A percentile compares a stretch with the other conserved stretches of the same genome.
Conservation (phyloP, 2,113 vertebrate genomes). For the Dicentrarchus labrax region DNA sequence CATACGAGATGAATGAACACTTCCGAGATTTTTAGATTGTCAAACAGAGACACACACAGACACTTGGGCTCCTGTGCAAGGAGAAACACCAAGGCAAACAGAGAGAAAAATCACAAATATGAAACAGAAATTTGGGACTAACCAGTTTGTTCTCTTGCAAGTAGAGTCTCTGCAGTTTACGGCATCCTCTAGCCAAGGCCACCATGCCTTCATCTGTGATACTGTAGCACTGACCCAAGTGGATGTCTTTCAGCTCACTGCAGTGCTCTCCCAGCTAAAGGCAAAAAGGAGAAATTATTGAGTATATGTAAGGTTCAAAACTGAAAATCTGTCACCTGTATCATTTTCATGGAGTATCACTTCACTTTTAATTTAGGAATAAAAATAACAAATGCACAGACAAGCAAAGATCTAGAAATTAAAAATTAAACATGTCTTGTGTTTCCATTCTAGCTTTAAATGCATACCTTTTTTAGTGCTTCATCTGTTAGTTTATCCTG, state of each 20-base stretch:
- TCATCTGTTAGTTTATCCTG: slow-evolving; percentile 97
- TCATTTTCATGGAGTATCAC: neutral
- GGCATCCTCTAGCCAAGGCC: slow-evolving; percentile 93
- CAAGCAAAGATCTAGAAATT: neutral
- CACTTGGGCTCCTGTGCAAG: neutral
- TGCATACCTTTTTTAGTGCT: slow-evolving; percentile 92
- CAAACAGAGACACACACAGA: slow-evolving; percentile 6
- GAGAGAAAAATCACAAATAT: neutral
- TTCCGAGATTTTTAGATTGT: neutral
- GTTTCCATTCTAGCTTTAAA: neutral
- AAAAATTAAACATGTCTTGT: neutral
- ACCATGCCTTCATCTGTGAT: slow-evolving; percentile 97
- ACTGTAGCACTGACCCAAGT: slow-evolving; percentile 98
- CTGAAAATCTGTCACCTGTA: neutral
- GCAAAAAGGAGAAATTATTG: neutral
- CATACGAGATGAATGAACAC: neutral
- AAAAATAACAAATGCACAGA: neutral
- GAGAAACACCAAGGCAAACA: neutral
- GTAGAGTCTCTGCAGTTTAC: slow-evolving; percentile 96
- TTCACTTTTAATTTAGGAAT: neutral
- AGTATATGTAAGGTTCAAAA: neutral
- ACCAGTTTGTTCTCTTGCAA: slow-evolving; percentile 99
- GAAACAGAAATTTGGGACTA: slow-evolving; percentile 69
- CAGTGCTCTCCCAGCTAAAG: slow-evolving; percentile 93
- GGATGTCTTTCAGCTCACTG: slow-evolving; percentile 94